Evolutionary conservation across 2,797 vertebrate genomes (phyloP), one percentile per base, ranked within the genome.

Genomic region (Psittacula echo): DNA sequence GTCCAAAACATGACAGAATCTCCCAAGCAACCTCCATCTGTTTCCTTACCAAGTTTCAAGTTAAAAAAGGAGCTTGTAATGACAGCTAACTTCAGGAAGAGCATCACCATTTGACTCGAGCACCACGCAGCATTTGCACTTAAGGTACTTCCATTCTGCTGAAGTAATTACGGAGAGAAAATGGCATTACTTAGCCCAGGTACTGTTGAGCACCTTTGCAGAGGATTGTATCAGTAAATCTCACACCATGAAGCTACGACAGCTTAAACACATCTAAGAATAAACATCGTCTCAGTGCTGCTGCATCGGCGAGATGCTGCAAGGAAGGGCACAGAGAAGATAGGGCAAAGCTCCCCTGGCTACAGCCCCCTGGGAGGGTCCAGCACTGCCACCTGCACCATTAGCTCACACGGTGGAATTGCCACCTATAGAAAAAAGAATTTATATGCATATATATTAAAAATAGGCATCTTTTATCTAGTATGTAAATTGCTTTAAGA

Each of bases 391-490:
- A 83, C 72, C 92, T 94, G 82, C 68, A 51, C 41, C 9, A 2
- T 11, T 68, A 76, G 51, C 37, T 73, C 23, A 67, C 60, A 19
- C 0, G 0, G 14, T 60, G n/a, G 50, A 85, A 83, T 32, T 87
- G 42, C 62, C 78, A 90, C 48, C 85, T 80, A n/a, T 22, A 65
- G 32, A 41, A 61, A 88, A 50, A 72, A 58, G n/a, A 61, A 47
- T 0, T 7, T 53, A 23, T 50, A 48, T 50, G 70, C 50, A 32
- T 60, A 93, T 95, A 60, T 87, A 75, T 92, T 95, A 95, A 96
- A 96, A 93, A 87, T 92, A 94, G 75, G 70, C 84, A 72, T 87
- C 45, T 93, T 92, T 87, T 72, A 79, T 95, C 90, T 94, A 89
- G 75, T 93, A 87, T 89, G 82, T n/a, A 95, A 95, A 95, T 93